Evolutionary conservation across 30 jellyfish, hydroid and myxozoan species (phyloP).

Genomic region (Cassiopea andromeda): DNA sequence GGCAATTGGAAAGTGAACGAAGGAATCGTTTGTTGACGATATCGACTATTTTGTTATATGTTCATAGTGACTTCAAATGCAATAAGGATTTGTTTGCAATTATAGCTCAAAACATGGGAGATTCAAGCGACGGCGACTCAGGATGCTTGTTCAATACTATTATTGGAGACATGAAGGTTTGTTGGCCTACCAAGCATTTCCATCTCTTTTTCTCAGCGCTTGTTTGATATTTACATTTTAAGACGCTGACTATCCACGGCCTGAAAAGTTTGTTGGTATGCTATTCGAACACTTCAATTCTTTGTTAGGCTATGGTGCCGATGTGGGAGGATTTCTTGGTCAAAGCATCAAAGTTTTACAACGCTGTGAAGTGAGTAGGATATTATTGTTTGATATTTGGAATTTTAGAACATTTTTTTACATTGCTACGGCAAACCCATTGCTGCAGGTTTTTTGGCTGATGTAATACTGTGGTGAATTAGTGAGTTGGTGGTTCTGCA

Average conservation of each 20-base stretch:
- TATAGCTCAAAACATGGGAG: constrained; percentile 70
- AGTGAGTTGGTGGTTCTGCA: background rate
- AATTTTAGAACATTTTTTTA: background rate
- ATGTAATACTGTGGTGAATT: background rate
- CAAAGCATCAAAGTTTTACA: constrained; percentile 92
- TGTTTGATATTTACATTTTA: background rate
- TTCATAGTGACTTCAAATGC: background rate
- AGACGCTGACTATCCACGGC: background rate
- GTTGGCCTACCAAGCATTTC: constrained; percentile 13
- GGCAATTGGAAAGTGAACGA: background rate
- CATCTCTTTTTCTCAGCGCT: background rate
- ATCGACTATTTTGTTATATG: background rate
- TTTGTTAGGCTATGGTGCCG: constrained; percentile 83
- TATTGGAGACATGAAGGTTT: constrained; percentile 95
- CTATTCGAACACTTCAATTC: background rate
- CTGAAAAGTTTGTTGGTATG: background rate
- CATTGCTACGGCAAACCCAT: background rate
- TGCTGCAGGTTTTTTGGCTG: background rate
- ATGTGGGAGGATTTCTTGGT: constrained; percentile 93
- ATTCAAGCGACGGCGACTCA: constrained; percentile 86
- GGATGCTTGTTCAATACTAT: constrained; percentile 83
- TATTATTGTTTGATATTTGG: background rate
- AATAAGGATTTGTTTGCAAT: background rate
- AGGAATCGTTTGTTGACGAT: background rate
- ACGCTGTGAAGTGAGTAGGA: constrained; percentile 87